Conservation (phyloP, 2,888 invertebrate species). For the Coenonympha arcania region DNA sequence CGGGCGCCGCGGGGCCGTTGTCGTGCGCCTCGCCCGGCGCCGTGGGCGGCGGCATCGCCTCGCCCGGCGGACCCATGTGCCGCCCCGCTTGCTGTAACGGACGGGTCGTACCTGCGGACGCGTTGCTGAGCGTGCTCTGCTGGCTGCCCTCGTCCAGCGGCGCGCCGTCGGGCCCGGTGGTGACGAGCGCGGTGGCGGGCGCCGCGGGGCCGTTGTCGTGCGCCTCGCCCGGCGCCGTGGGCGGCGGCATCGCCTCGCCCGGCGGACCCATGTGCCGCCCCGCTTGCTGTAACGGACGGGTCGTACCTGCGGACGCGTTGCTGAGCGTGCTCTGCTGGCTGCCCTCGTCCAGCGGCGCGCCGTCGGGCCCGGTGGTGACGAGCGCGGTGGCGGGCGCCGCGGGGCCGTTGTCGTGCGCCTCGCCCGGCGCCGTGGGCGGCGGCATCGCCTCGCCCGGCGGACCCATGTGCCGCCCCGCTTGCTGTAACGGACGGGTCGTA, state of each 20-base stretch:
- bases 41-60: constrained; percentile 75
- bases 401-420: constrained; percentile 76
- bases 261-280: constrained; percentile 73
- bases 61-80: constrained; percentile 70
- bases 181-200: constrained; percentile 89
- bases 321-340: constrained; percentile 94
- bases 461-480: constrained; percentile 75
- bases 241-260: constrained; percentile 73
- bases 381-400: constrained; percentile 86
- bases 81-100: no score
- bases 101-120: constrained; percentile 83
- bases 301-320: constrained; percentile 90
- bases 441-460: constrained; percentile 71
- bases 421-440: constrained; percentile 76
- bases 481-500: no score
- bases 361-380: constrained; percentile 92
- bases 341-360: constrained; percentile 89
- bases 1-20: constrained; percentile 80
- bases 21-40: constrained; percentile 76
- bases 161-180: constrained; percentile 92
- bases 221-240: constrained; percentile 74
- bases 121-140: constrained; percentile 93
- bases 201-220: constrained; percentile 79
- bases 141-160: constrained; percentile 93
- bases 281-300: no score